Evolutionary conservation across 2,888 invertebrate genomes (phyloP).

Genomic region (Hydrotaea cyrtoneurina): DNA sequence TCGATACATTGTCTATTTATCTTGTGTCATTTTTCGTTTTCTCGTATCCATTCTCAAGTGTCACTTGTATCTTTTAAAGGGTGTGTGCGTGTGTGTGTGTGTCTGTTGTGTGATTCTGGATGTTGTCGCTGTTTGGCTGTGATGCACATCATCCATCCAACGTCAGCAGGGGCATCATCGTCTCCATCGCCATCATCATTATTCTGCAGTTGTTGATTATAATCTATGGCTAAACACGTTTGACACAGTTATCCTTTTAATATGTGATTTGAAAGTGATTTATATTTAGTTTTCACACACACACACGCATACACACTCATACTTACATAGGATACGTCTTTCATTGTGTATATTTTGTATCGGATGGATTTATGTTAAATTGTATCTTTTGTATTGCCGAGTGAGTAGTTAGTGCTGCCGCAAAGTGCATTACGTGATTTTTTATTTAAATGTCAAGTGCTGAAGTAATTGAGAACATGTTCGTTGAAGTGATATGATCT

Average conservation of each 20-base stretch:
- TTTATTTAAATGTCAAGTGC: conserved; percentile 57
- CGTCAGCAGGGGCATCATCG: conserved; percentile 2
- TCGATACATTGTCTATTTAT: conserved; percentile 35
- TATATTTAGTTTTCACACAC: conserved; percentile 27
- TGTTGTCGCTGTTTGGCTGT: no score
- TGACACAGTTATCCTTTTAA: conserved; percentile 64
- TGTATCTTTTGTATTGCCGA: background rate
- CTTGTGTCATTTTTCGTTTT: conserved; percentile 9
- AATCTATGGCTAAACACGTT: conserved; percentile 62
- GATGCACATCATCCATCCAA: conserved; percentile 20
- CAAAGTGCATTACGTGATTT: conserved; percentile 44
- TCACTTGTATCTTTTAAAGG: conserved; percentile 44
- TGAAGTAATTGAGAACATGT: conserved; percentile 38
- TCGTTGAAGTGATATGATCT: conserved; percentile 21
- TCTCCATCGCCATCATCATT: conserved; percentile 1
- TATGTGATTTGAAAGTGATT: conserved; percentile 36
- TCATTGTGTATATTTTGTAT: background rate
- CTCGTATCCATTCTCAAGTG: conserved; percentile 42
- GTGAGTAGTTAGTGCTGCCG: background rate
- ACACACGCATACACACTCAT: background rate
- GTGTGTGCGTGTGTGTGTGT: background rate
- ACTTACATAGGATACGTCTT: background rate
- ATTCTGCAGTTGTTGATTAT: conserved; percentile 41
- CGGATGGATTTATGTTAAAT: background rate
- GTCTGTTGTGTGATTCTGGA: background rate